Conservation (phyloP, 2,113 vertebrate genomes). For the Platysternon megacephalum region DNA sequence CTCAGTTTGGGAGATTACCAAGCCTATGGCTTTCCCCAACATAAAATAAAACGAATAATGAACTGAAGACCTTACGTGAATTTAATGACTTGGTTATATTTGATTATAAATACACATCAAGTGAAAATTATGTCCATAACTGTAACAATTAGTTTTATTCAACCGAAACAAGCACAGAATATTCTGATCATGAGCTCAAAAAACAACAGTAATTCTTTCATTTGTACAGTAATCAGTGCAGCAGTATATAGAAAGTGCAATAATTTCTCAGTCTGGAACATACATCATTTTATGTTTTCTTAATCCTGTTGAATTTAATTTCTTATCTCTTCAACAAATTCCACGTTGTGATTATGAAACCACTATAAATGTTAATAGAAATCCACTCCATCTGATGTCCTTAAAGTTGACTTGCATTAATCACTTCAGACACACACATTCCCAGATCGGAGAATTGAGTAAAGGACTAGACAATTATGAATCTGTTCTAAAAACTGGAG, state of each 20-base stretch:
- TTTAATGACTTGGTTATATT: neutral
- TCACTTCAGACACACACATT: neutral
- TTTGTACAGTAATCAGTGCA: neutral
- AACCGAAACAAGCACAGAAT: neutral
- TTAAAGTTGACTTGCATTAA: accelerated
- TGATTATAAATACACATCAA: neutral
- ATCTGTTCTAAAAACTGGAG: neutral
- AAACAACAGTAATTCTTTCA: neutral
- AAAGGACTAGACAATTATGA: neutral
- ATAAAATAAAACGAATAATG: neutral
- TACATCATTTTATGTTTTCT: neutral
- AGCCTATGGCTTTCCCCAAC: neutral
- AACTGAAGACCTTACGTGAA: accelerated
- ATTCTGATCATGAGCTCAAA: neutral
- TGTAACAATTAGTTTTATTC: neutral
- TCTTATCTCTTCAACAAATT: neutral
- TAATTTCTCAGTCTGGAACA: neutral
- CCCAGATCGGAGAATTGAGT: neutral
- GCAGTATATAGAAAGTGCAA: neutral
- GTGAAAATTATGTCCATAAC: neutral
- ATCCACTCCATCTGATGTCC: neutral
- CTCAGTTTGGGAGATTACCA: neutral
- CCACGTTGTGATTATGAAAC: neutral
- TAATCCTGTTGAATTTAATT: neutral
- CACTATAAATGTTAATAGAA: neutral